Percentiles rank a stretch among this genome's conserved stretches.
phyloP scores from a whole-genome alignment of 1,140 invertebrate species.

The Pogonomyrmex californicus region DNA sequence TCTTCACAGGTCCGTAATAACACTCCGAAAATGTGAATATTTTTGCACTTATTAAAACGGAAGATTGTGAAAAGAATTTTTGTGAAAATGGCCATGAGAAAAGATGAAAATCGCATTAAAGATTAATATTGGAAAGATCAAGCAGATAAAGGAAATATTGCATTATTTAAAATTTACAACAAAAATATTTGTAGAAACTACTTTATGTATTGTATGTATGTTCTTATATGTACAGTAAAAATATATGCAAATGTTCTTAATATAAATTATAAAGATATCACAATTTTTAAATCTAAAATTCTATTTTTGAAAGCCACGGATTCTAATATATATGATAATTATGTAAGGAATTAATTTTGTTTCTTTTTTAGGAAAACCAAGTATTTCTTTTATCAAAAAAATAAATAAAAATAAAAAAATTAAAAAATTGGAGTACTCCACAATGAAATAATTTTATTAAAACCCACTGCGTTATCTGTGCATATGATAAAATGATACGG shows the following conservation, averaged over 20 bases:
- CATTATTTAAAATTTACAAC: background rate
- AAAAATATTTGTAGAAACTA: background rate
- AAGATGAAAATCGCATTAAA: background rate
- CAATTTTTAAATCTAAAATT: background rate
- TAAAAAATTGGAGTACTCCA: background rate
- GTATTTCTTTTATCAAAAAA: background rate
- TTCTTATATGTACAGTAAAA: background rate
- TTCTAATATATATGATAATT: background rate
- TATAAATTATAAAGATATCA: background rate
- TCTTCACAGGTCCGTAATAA: background rate
- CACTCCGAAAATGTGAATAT: background rate
- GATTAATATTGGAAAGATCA: conserved; percentile 11
- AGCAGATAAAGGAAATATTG: background rate
- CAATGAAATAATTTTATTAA: background rate
- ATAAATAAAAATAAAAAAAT: too few relatives aligned
- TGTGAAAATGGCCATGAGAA: background rate
- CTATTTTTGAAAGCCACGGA: background rate
- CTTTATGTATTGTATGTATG: background rate
- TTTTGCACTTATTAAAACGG: conserved; percentile 1
- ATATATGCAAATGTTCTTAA: background rate
- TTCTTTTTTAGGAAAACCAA: background rate
- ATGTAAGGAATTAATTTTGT: background rate
- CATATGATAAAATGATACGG: background rate
- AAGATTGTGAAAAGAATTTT: background rate
- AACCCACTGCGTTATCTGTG: background rate